Percentiles rank a stretch among this genome's conserved stretches.
phyloP scores from a whole-genome alignment of 2,888 invertebrate species.

The Caenorhabditis sp. region DNA sequence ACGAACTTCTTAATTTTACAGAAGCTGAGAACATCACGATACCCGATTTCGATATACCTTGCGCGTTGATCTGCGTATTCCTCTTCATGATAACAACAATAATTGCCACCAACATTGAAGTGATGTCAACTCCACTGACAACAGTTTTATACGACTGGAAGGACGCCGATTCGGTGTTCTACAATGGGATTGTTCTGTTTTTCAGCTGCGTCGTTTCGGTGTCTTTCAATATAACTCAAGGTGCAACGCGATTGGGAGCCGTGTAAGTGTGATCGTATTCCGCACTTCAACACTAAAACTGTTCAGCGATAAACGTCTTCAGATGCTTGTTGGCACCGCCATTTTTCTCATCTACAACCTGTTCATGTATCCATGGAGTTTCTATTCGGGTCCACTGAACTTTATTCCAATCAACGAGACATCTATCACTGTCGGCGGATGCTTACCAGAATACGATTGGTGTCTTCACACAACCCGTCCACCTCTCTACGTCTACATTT shows the following conservation, averaged over 20 bases:
- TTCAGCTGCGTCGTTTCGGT: slow-evolving; percentile 40
- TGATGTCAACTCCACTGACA: slow-evolving; percentile 43
- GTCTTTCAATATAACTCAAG: slow-evolving; percentile 30
- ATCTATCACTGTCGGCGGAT: slow-evolving; percentile 29
- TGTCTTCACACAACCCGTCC: slow-evolving; percentile 22
- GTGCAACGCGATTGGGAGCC: slow-evolving; percentile 39
- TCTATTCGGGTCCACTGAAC: slow-evolving; percentile 45
- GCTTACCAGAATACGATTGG: slow-evolving; percentile 29
- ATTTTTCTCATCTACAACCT: slow-evolving; percentile 41
- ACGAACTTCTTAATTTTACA: background rate
- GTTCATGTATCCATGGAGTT: slow-evolving; percentile 43
- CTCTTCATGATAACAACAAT: slow-evolving; percentile 32
- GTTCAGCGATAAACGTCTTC: slow-evolving; percentile 42
- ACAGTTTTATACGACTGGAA: slow-evolving; percentile 48
- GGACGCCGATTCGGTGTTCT: slow-evolving; percentile 39
- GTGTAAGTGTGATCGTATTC: slow-evolving; percentile 18
- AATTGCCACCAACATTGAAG: slow-evolving; percentile 35
- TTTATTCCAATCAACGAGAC: slow-evolving; percentile 34
- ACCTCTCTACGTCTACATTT: slow-evolving; percentile 21
- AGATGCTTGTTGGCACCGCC: slow-evolving; percentile 43
- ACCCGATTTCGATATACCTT: slow-evolving; percentile 28
- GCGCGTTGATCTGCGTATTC: slow-evolving; percentile 31
- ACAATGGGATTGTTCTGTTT: slow-evolving; percentile 42
- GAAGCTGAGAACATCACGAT: slow-evolving; percentile 17
- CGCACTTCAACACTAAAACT: too few species aligned